Conservation (phyloP, 2,113 vertebrate genomes). For the Lophotis ruficrista region DNA sequence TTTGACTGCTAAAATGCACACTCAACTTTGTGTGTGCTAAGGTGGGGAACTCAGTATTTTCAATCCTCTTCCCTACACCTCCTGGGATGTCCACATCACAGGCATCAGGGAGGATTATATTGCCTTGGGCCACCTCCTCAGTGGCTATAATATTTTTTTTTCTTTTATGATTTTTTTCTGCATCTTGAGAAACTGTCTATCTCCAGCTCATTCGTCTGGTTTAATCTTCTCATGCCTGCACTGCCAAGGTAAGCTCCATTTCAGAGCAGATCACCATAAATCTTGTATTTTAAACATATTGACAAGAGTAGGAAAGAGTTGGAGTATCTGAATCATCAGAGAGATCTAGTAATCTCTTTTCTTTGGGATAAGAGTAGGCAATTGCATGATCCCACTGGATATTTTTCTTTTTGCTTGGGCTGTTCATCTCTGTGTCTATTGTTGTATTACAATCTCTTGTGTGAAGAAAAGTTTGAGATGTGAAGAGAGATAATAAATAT, state of each 20-base stretch:
- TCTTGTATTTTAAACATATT: background rate
- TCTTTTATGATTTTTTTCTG: background rate
- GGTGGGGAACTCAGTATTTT: background rate
- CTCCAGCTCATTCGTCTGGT: background rate
- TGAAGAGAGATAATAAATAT: background rate
- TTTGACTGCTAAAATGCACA: background rate
- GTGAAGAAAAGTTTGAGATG: background rate
- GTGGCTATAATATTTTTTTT: background rate
- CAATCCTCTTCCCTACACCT: background rate
- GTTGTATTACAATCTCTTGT: background rate
- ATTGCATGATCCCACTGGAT: background rate
- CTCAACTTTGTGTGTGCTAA: background rate
- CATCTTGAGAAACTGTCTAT: background rate
- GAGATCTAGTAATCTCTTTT: background rate
- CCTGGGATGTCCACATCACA: background rate
- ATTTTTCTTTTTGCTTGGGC: background rate
- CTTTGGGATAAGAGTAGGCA: background rate
- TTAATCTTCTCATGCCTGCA: background rate
- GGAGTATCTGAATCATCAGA: background rate
- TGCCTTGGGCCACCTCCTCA: background rate
- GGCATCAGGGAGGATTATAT: background rate
- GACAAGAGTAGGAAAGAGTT: background rate
- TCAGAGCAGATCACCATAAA: background rate
- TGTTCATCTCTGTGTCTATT: background rate
- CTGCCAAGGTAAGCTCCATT: background rate